Percentiles rank a stretch among this genome's conserved stretches.
Evolutionary conservation across 2,888 invertebrate genomes (phyloP).

Genomic region (Rhamphomyia laevipes): DNA sequence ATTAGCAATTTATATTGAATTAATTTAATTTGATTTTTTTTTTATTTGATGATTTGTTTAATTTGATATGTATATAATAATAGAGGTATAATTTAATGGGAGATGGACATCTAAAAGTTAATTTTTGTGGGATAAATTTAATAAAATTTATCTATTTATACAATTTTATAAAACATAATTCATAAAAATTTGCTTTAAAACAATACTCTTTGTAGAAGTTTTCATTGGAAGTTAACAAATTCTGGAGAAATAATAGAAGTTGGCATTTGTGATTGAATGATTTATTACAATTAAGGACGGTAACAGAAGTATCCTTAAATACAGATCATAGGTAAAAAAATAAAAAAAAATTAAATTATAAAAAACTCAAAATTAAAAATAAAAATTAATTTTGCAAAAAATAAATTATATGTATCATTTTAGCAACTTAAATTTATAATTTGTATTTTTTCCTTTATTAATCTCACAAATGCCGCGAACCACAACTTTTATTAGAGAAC

Average conservation of each 20-base stretch:
- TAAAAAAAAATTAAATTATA: not conserved
- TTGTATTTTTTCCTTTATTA: constrained; percentile 25
- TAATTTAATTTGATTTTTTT: no score
- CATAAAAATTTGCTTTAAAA: no score
- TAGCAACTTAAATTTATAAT: not conserved
- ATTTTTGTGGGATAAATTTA: no score
- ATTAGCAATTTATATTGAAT: no score
- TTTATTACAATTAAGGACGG: constrained; percentile 73
- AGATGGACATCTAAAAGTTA: no score
- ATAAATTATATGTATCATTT: no score
- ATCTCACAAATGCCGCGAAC: constrained; percentile 35
- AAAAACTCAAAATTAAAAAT: constrained; percentile 7
- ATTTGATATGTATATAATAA: no score
- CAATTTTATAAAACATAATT: no score
- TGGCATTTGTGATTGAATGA: constrained; percentile 59
- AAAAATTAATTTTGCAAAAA: no score
- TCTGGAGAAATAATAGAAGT: constrained; percentile 81
- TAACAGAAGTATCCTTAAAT: constrained; percentile 53
- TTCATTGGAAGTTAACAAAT: constrained; percentile 92
- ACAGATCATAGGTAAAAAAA: constrained; percentile 41
- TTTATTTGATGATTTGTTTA: no score
- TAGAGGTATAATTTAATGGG: no score
- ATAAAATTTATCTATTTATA: no score
- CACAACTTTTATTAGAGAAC: constrained; percentile 35
- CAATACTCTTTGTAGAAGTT: constrained; percentile 52